Evolutionary conservation across 2,888 invertebrate species (phyloP).

Genomic region (Mimas tiliae): DNA sequence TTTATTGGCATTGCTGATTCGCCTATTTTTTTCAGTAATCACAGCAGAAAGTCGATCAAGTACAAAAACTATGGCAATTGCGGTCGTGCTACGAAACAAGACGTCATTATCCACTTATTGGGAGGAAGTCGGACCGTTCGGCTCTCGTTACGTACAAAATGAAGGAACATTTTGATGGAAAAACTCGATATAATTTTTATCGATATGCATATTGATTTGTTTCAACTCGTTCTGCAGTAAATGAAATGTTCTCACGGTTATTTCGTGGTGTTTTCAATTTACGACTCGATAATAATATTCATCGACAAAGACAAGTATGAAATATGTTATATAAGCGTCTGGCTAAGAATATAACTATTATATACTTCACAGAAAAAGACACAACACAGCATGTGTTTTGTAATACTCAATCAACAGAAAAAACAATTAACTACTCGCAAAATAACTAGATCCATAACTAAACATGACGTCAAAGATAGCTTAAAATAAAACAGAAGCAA

Average conservation of each 20-base stretch:
- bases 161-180: slow-evolving; percentile 47
- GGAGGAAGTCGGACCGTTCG: slow-evolving; percentile 73
- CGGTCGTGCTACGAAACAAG: slow-evolving; percentile 64
- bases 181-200: slow-evolving; percentile 30
- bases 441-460: background rate
- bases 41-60: slow-evolving; percentile 59
- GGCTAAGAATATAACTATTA: too few species aligned
- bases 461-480: background rate
- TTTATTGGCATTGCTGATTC: slow-evolving; percentile 11
- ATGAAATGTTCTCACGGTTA: background rate
- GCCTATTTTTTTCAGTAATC: slow-evolving; percentile 28
- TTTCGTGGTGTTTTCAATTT: background rate
- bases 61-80: slow-evolving; percentile 62
- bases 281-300: background rate
- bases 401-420: background rate
- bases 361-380: background rate
- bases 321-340: background rate
- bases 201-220: slow-evolving; percentile 19
- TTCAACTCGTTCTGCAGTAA: slow-evolving; percentile 1
- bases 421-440: background rate
- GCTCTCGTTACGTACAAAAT: slow-evolving; percentile 64
- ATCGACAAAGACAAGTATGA: background rate
- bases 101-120: slow-evolving; percentile 79
- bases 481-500: slow-evolving; percentile 12
- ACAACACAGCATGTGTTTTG: background rate